Evolutionary conservation across 2,113 vertebrate species (phyloP).

Genomic region (Pleuronectes platessa): DNA sequence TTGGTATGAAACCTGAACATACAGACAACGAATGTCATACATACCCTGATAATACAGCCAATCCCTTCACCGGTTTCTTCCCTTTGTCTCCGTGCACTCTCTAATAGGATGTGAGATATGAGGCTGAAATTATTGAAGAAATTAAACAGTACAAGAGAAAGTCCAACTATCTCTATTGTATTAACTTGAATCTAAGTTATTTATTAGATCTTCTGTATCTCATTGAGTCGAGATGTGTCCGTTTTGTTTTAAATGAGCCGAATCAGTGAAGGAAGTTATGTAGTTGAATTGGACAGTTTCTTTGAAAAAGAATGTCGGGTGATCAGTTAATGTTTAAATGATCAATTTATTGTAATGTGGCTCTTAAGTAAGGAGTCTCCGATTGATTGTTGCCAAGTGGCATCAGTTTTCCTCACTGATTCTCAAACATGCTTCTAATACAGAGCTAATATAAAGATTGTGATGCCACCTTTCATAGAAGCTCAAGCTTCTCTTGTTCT

Average conservation of each 20-base stretch:
- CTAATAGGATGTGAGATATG: background rate
- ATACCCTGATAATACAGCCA: conserved; percentile 8
- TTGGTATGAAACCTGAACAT: conserved; percentile 14
- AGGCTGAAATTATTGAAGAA: conserved; percentile 1
- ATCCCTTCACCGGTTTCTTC: conserved; percentile 17
- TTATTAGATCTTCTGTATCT: conserved; percentile 19
- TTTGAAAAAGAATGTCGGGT: conserved; percentile 8
- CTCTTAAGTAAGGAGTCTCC: background rate
- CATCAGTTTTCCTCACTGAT: background rate
- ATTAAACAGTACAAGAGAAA: conserved; percentile 1
- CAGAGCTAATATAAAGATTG: conserved; percentile 4
- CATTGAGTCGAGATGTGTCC: conserved; percentile 10
- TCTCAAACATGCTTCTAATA: conserved; percentile 16
- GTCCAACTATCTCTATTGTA: conserved; percentile 15
- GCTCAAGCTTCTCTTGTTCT: conserved; percentile 18
- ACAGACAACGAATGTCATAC: conserved; percentile 10
- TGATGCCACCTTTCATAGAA: conserved; percentile 1
- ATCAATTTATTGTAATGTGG: conserved; percentile 9
- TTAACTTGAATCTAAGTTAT: conserved; percentile 27
- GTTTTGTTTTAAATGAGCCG: conserved; percentile 34
- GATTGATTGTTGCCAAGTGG: conserved; percentile 1
- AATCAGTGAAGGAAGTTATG: conserved; percentile 13
- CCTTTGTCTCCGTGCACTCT: conserved; percentile 7
- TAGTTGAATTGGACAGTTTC: conserved; percentile 15
- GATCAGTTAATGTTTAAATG: conserved; percentile 11